Percentiles rank a stretch among this genome's conserved stretches.
Conservation (phyloP, 2,888 invertebrate genomes). For the Caenorhabditis zanzibari region DNA sequence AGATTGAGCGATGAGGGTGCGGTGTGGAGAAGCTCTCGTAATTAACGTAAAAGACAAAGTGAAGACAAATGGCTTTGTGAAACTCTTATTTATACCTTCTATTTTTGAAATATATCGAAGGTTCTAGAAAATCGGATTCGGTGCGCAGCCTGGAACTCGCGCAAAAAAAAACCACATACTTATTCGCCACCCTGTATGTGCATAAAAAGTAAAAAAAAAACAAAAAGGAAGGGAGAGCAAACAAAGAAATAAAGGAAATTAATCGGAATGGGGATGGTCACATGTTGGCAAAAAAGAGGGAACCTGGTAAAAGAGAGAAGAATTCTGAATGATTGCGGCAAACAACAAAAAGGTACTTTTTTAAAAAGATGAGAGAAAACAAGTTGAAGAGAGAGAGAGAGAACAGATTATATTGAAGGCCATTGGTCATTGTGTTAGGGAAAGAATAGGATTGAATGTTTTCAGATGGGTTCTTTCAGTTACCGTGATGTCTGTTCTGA, state of each 20-base stretch:
- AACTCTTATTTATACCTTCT: no score
- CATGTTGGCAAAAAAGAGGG: slow-evolving; percentile 6
- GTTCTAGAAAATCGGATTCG: no score
- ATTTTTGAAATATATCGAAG: no score
- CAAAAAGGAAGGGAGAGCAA: neutral
- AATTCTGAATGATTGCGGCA: slow-evolving; percentile 33
- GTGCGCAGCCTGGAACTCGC: no score
- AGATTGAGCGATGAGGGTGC: no score
- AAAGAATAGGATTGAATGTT: neutral
- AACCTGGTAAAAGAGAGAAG: slow-evolving; percentile 11
- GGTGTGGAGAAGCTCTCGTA: no score
- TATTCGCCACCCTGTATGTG: no score
- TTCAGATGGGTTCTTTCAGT: slow-evolving; percentile 4
- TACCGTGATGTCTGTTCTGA: neutral
- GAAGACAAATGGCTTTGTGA: no score
- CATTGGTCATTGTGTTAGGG: slow-evolving; percentile 26
- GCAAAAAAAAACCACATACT: no score
- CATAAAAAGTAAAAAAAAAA: slow-evolving; percentile 22
- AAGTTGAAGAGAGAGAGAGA: neutral
- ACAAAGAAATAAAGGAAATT: slow-evolving; percentile 13
- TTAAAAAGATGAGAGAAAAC: slow-evolving; percentile 3
- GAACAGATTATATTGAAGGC: slow-evolving; percentile 20
- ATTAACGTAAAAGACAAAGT: no score
- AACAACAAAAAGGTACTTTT: slow-evolving; percentile 25
- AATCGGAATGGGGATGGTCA: slow-evolving; percentile 1